These are phyloP conservation scores for Scelioninae gen. 1 DNA, from an alignment of 2,888 invertebrate species.

Conservation along the genomic window DNA sequence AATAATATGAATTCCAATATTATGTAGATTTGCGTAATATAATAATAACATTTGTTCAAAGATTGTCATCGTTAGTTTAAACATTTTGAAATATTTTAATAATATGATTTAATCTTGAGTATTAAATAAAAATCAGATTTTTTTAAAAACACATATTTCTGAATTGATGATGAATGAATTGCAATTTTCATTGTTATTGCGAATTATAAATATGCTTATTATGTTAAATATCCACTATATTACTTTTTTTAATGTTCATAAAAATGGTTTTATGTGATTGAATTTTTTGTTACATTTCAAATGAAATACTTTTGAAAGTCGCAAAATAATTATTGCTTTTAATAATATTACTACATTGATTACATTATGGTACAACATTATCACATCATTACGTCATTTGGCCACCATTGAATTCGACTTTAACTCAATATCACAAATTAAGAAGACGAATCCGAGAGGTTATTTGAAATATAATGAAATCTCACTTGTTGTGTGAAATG, in stretches of 20 bases:
- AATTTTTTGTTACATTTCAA: not conserved
- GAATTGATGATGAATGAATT: no score
- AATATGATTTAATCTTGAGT: no score
- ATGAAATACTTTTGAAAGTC: not conserved
- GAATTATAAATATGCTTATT: no score
- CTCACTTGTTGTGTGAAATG: conserved; percentile 55
- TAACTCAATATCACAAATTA: conserved; percentile 32
- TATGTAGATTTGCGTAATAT: no score
- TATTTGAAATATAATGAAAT: conserved; percentile 55
- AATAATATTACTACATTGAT: conserved; percentile 5
- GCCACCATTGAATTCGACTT: conserved; percentile 13
- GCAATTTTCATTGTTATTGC: no score
- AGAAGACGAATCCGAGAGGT: conserved; percentile 31
- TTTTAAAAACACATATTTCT: no score
- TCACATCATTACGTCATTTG: conserved; percentile 17
- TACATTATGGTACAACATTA: conserved; percentile 5
- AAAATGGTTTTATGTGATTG: not conserved
- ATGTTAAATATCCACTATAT: no score
- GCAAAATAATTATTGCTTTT: not conserved
- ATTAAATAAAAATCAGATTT: no score
- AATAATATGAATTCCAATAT: no score
- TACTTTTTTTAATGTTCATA: not conserved
- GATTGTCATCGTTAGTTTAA: no score
- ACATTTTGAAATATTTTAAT: no score
- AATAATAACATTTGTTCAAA: no score